Evolutionary conservation across 1,140 invertebrate species (phyloP).

Genomic region (Drosophila mauritiana): DNA sequence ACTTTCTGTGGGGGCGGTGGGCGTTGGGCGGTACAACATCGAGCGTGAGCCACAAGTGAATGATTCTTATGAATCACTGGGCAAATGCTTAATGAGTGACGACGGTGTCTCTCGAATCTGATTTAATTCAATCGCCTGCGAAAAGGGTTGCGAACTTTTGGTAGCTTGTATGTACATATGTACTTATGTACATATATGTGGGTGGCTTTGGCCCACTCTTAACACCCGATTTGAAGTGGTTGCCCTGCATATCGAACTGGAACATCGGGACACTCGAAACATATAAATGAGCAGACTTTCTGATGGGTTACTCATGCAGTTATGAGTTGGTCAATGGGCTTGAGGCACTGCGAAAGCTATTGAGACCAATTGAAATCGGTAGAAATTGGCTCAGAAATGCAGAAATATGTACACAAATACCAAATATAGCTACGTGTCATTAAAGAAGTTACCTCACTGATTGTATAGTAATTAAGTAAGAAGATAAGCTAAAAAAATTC

Average conservation of each 20-base stretch:
- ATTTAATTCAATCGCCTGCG: conserved; percentile 13
- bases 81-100: conserved; percentile 70
- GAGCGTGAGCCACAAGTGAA: conserved; percentile 73
- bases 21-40: conserved; percentile 10
- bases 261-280: conserved; percentile 19
- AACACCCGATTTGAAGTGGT: conserved; percentile 5
- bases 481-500: neutral
- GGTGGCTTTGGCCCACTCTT: conserved; percentile 2
- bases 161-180: neutral
- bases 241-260: conserved; percentile 35
- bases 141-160: neutral
- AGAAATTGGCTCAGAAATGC: neutral
- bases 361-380: neutral
- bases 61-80: conserved; percentile 70
- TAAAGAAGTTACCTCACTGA: neutral
- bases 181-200: neutral
- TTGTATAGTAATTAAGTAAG: neutral
- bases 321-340: conserved; percentile 37
- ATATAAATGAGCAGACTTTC: conserved; percentile 19
- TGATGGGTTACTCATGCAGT: conserved; percentile 14
- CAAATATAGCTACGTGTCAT: conserved; percentile 7
- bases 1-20: conserved; percentile 29
- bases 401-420: conserved; percentile 8
- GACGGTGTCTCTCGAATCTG: conserved; percentile 15
- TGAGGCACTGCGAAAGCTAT: conserved; percentile 13